These are phyloP conservation scores for Sitta europaea DNA, from an alignment of 2,113 vertebrate genomes.

Conservation along the genomic window DNA sequence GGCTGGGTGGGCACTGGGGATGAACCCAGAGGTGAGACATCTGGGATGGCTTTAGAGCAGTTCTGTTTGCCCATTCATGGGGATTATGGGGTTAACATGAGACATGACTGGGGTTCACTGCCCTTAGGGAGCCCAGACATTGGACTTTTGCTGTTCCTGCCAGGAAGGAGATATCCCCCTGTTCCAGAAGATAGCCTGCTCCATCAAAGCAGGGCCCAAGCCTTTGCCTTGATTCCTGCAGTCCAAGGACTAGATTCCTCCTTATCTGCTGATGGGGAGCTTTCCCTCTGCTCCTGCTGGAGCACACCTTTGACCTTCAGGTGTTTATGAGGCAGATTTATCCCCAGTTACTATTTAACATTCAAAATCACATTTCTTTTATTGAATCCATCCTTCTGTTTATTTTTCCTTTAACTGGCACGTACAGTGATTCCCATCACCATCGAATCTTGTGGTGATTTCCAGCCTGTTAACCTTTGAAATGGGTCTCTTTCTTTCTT, in stretches of 20 bases:
- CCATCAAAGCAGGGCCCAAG: neutral
- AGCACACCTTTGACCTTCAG: conserved; percentile 32
- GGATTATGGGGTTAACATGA: neutral
- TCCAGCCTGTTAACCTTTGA: neutral
- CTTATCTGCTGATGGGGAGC: neutral
- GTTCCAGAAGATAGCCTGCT: neutral
- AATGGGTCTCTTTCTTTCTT: neutral
- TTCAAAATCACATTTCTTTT: conserved; percentile 20
- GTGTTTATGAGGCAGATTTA: neutral
- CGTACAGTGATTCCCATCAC: neutral
- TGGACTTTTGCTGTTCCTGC: neutral
- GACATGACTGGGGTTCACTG: rapidly evolving
- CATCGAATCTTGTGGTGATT: neutral
- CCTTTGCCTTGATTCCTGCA: neutral
- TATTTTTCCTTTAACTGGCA: neutral
- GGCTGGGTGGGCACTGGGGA: neutral
- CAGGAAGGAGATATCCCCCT: neutral
- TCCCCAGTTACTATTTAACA: conserved; percentile 52
- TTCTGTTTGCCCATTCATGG: neutral
- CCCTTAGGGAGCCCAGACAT: neutral
- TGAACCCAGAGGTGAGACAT: neutral
- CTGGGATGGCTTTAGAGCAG: neutral
- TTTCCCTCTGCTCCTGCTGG: neutral
- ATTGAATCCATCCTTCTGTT: neutral
- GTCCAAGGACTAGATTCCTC: neutral